Evolutionary conservation across 2,888 invertebrate species (phyloP), one percentile per base, ranked within the genome.

Genomic region (Cheilosia vulpina): DNA sequence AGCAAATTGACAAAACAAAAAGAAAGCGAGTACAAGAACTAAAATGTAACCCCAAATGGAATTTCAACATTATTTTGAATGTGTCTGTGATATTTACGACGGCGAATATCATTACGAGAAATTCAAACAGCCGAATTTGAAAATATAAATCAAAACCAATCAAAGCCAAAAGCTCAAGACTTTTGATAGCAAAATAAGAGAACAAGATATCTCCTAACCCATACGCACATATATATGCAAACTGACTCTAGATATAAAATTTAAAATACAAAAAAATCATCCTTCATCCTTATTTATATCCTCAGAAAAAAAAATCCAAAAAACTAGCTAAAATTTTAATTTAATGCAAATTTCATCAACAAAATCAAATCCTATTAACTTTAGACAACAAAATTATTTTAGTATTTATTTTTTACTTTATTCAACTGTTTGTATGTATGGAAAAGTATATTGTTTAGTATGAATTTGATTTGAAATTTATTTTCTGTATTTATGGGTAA

Each of bases 351-450:
- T 60, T 50, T 63, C 45, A 53, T 65, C 53, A 43, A 55, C 45
- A 21, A 15, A 45, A 34, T 63, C 7, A 17, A 13, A 34, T 17
- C 27, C 41, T 58, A 41, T 57, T 65, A 52, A 38, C 55, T 68
- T 75, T 76, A 21, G 41, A 72, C 21, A 43, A 27, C 34, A 19
- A 50, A 31, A 45, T 27, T 69, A 75, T 71, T 79, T 75, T 60
- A 71, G 55, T 84, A 84, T 84, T 84, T 84, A 84, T 84, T 82
- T 73, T 58, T 65, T 38, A 69, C 43, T 69, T 83, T 83, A 83
- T 65, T 34, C 66, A 77, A 53, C 21, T 13, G 13, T 4, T 31
- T 47, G 71, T 41, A 65, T 78, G 69, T 63, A 57, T 63, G 63
- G 47, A 21, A 77, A 52, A 68, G 41, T 75, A 58, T 47, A 58